Base-by-base conservation (phyloP, 2,113 vertebrate genomes). In the Willisornis vidua region DNA sequence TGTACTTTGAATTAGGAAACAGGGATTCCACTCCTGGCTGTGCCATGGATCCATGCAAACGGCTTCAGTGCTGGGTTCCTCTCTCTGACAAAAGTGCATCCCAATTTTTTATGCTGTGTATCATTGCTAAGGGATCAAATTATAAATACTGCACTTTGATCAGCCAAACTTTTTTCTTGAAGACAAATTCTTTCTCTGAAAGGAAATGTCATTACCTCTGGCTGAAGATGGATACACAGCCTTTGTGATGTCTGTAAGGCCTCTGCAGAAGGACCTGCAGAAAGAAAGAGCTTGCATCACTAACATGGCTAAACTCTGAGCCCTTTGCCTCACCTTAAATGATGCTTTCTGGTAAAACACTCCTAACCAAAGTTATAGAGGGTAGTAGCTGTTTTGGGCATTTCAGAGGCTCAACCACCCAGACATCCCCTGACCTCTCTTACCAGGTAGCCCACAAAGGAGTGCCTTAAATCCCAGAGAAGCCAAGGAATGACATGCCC, bases 171-270 rank as follows among this genome's bases (percentile, higher is more conserved):
- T 18, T 68, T 62, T 54, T 87, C 19, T 26, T 54, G 24, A 80
- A 66, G 63, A 35, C 10, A 55, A 24, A 54, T 57, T 54, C 23
- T 78, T 55, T 70, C 62, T 43, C 55, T 62, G 25, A 79, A 39
- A 78, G 15, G 26, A 85, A 58, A 7, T 1, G 3, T 62, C 58
- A 35, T 25, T 73, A 18, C 31, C 35, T 73, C 22, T 45, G 39
- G 22, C 17, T 28, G 54, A 61, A 66, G 41, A 12, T 0, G 2
- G 37, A 63, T 13, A 77, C 0, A 1, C 19, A 35, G 12, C 17
- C 43, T 46, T 19, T 35, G 10, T 25, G 57, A 55, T 0, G 0
- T 6, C 33, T 1, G 0, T 22, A 58, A 82, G 14, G 33, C 31
- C 49, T 46, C 43, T 3, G 3, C 5, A 70, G 58, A 0, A 0